Base-by-base conservation (phyloP, 2,797 vertebrate species). In the Potorous gilbertii region DNA sequence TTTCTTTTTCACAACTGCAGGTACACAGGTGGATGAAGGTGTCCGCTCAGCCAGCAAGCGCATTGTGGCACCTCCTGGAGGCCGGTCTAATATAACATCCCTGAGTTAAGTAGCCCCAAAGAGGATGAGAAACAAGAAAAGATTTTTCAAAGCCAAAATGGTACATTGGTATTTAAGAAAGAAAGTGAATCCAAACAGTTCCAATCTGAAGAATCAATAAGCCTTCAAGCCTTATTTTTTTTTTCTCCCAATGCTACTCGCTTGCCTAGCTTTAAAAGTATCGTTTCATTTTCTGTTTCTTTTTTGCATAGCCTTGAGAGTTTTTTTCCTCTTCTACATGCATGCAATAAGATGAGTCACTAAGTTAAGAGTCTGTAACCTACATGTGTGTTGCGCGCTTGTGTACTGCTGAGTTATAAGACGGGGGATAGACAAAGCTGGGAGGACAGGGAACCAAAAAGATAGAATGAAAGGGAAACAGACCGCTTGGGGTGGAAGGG, bases 21-120 rank as follows among this genome's bases (percentile, higher is more conserved):
- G 99, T 96, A 98, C 98, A 95, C 99, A 98, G 96, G 91, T 98
- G 24, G 98, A 99, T 31, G 99, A 99, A 56, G 98, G 99, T 0
- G 93, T 99, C 96, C 99, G 99, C 98, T 99, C 99, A 0, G 99
- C 99, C 0, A 99, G 99, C 98, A 99, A 99, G 91, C 99, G 99
- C 97, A 99, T 99, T 0, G 99, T 99, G 13, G 99, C 99, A 1
- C 99, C 99, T 93, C 99, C 99, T 0, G 99, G 99, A 98, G 99
- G 99, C 94, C 99, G 99, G 94, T 99, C 99, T 98, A 99, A 99
- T 98, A 99, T 99, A 98, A 99, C 99, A 93, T 99, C 99, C 97
- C 99, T 99, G 96, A 99, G 99, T 98, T 99, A 99, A 99, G 98
- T 94, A 52, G 50, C 94, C 94, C 50, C 95, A 97, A 96, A 90